Percentiles rank a stretch among this genome's conserved stretches.
These are phyloP conservation scores for Syritta pipiens DNA, from an alignment of 2,888 invertebrate species.

Conservation along the genomic window DNA sequence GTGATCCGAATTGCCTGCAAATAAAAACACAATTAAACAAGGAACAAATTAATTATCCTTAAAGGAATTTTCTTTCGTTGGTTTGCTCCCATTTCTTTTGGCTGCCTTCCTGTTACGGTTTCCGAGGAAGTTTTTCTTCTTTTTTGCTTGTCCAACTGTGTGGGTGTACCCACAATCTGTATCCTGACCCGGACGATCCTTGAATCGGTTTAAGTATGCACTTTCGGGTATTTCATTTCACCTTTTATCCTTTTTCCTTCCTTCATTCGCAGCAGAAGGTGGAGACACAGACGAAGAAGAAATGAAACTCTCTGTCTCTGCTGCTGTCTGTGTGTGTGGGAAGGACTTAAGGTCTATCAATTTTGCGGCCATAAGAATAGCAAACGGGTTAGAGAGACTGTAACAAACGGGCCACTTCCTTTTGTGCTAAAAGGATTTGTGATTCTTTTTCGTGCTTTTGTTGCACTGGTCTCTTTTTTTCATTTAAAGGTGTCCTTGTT, in stretches of 20 bases:
- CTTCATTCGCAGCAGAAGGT: conserved; percentile 1
- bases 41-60: conserved; percentile 68
- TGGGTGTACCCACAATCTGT: conserved; percentile 25
- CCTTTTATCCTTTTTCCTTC: conserved; percentile 5
- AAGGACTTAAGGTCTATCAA: conserved; percentile 51
- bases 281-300: neutral
- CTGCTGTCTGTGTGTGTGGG: neutral
- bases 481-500: neutral
- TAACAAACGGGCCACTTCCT: conserved; percentile 63
- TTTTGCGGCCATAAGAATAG: conserved; percentile 43
- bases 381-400: conserved; percentile 34
- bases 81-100: conserved; percentile 10
- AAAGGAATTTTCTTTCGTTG: conserved; percentile 40
- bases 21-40: conserved; percentile 66
- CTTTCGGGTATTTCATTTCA: conserved; percentile 40
- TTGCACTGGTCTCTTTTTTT: neutral
- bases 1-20: conserved; percentile 53
- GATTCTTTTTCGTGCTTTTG: conserved; percentile 23
- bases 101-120: conserved; percentile 37
- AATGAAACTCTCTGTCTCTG: conserved; percentile 6
- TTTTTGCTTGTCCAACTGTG: conserved; percentile 21
- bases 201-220: conserved; percentile 44
- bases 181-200: conserved; percentile 19
- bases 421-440: conserved; percentile 56
- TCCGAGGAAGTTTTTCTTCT: conserved; percentile 28